phyloP scores from a whole-genome alignment of 2,113 vertebrate species.

The Micromys minutus region DNA sequence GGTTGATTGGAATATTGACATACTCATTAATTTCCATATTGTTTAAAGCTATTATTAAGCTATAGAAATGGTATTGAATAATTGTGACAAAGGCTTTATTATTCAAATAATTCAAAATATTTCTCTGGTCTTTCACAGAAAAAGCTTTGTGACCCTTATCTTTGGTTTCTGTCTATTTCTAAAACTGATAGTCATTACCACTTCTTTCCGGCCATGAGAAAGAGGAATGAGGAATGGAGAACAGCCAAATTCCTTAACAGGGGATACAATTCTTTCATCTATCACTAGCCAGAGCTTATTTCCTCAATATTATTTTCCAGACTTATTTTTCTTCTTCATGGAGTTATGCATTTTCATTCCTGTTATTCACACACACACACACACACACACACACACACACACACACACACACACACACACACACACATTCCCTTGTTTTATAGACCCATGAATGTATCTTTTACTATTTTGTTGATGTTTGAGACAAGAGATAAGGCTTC shows the following conservation, averaged over 20 bases:
- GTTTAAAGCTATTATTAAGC: background rate
- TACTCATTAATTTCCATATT: background rate
- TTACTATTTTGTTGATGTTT: background rate
- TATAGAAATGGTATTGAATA: background rate
- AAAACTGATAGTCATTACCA: background rate
- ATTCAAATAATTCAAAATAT: background rate
- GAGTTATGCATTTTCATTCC: background rate
- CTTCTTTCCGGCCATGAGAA: background rate
- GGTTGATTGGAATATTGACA: background rate
- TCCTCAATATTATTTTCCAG: background rate
- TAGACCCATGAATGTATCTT: background rate
- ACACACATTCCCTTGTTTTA: background rate
- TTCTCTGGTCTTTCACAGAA: constrained; percentile 14
- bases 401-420: background rate
- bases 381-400: background rate
- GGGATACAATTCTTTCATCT: background rate
- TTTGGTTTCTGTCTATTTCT: background rate
- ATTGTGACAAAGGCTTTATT: background rate
- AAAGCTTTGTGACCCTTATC: background rate
- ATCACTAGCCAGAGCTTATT: constrained; percentile 3
- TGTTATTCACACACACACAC: background rate
- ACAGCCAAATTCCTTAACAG: background rate
- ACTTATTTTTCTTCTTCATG: background rate
- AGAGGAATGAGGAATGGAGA: background rate
- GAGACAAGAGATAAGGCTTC: background rate